Conservation (phyloP, 2,797 vertebrate species). For the Neoniphon sammara region DNA sequence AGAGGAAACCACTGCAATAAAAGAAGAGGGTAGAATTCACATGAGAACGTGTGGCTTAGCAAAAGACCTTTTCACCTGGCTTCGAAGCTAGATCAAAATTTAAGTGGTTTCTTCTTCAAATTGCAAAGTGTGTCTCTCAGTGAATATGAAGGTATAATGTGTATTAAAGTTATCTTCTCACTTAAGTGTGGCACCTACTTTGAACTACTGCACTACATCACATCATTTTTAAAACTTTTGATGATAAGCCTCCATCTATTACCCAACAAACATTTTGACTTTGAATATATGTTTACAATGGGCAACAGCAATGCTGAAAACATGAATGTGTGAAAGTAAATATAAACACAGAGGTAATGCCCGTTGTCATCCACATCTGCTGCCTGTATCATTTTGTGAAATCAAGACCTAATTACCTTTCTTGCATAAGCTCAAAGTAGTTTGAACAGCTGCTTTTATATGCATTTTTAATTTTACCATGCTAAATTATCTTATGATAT, state of each 20-base stretch:
- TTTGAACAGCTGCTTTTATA: not conserved
- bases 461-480: not conserved
- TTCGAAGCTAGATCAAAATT: conserved; percentile 13
- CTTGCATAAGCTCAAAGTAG: too few species aligned
- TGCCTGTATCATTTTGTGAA: too few species aligned
- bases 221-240: not conserved
- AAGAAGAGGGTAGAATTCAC: conserved; percentile 20
- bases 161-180: not conserved
- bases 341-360: too few species aligned
- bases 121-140: conserved; percentile 6
- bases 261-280: not conserved
- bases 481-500: too few species aligned
- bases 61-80: conserved; percentile 53
- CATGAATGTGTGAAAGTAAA: too few species aligned
- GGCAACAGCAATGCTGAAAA: too few species aligned
- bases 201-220: conserved; percentile 3
- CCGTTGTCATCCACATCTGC: too few species aligned
- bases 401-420: too few species aligned
- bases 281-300: too few species aligned
- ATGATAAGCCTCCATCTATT: not conserved
- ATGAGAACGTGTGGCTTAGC: conserved; percentile 11
- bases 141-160: not conserved
- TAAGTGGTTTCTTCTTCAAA: conserved; percentile 37
- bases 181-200: conserved; percentile 22
- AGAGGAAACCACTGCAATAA: conserved; percentile 31